Evolutionary conservation across 2,113 vertebrate species (phyloP).

Genomic region (Otus sunia): DNA sequence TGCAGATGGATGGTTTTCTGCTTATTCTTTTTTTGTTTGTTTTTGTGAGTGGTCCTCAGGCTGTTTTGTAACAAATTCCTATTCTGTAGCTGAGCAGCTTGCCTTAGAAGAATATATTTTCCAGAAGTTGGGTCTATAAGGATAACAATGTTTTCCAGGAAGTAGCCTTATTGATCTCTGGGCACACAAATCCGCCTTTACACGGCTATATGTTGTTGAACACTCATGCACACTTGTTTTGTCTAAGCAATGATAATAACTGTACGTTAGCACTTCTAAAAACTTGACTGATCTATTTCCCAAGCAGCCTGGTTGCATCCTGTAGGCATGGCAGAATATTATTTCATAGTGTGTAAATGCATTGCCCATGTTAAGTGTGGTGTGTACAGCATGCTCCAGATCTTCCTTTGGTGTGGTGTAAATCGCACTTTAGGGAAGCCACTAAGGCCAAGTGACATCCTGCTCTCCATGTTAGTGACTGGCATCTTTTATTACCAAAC

Average conservation of each 20-base stretch:
- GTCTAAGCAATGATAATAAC: background rate
- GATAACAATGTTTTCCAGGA: background rate
- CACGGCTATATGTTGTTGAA: background rate
- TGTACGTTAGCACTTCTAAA: background rate
- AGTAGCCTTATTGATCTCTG: background rate
- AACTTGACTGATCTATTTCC: background rate
- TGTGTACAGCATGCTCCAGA: background rate
- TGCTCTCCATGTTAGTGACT: accelerated
- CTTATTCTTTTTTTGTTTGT: background rate
- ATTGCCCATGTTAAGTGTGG: accelerated
- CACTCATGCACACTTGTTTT: background rate
- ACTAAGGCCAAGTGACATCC: background rate
- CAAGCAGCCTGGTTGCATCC: background rate
- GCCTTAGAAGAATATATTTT: background rate
- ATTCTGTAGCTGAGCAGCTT: background rate
- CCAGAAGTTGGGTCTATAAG: background rate
- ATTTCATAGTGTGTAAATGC: background rate
- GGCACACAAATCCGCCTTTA: background rate
- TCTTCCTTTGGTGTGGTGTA: background rate
- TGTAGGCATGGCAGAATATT: background rate
- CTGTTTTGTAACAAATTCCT: background rate
- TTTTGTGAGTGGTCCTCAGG: background rate
- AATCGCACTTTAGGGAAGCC: background rate
- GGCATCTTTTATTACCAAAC: background rate
- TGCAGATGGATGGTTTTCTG: background rate